Base-by-base conservation (phyloP, 1,140 invertebrate species). In the Drosophila ohnishii region DNA sequence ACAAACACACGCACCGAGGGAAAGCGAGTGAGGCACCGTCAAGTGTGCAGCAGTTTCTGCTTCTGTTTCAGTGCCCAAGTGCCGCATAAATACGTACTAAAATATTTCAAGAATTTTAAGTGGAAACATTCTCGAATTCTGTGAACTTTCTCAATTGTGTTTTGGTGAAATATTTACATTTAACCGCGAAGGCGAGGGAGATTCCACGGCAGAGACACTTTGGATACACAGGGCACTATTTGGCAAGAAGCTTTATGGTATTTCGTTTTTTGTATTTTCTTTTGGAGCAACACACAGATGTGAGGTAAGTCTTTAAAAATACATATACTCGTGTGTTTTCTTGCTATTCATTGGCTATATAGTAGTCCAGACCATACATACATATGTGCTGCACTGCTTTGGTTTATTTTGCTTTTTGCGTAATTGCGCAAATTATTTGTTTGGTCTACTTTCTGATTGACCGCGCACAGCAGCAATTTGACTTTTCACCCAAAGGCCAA, bases 361-460 rank as follows among this genome's bases (percentile, higher is more conserved):
- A 47, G 44, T 47, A 11, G 4, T 9, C 13, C 45, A 48, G 19
- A 19, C 19, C 19, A 19, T 19, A 19, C 19, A 19, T 19, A 19
- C 1, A 1, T 48, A 48, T 48, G 47, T 48, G 48, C 48, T 44
- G 48, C 48, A 47, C 14, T 14, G 45, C 45, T 44, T 81, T 48
- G 48, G 51, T 45, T 55, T 75, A 45, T 47, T 61, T 70, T 47
- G 10, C 10, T 30, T 71, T 78, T 85, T 87, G 76, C 75, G 79
- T 88, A 88, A 84, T 88, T 88, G 84, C 74, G 77, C 65, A 75
- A 88, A 88, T 88, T 48, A 78, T 78, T 88, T 88, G 84, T 88
- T 88, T 88, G 79, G 80, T 80, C 80, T 70, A 88, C 85, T 80
- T 88, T 87, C 88, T 84, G 75, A 86, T 86, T 87, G 75, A 78